Percentiles rank a stretch among this genome's conserved stretches.
Evolutionary conservation across 2,113 vertebrate species (phyloP).

Genomic region (Eurystomus gularis): DNA sequence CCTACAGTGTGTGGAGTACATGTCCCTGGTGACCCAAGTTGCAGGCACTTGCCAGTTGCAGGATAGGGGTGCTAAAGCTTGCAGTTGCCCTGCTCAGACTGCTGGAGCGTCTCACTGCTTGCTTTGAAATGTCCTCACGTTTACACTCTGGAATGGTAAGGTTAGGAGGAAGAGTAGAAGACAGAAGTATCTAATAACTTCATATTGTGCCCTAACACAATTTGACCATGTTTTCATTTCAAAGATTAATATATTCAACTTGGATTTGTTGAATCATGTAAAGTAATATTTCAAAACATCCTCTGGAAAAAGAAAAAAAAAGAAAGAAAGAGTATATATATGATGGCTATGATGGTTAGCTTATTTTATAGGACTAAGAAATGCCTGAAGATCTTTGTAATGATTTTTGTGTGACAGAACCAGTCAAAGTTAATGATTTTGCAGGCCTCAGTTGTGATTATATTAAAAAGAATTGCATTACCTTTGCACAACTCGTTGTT

Average conservation of each 20-base stretch:
- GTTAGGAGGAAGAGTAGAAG: not conserved
- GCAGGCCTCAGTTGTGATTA: not conserved
- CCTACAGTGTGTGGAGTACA: too few relatives aligned
- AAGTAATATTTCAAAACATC: not conserved
- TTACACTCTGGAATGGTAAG: not conserved
- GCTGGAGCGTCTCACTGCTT: not conserved
- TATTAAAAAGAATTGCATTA: conserved; percentile 54
- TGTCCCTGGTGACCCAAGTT: not conserved
- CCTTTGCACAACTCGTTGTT: not conserved
- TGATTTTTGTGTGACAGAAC: conserved; percentile 21
- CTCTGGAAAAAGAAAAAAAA: not conserved
- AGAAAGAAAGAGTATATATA: not conserved
- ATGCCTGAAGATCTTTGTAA: not conserved
- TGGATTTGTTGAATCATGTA: not conserved
- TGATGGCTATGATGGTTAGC: not conserved
- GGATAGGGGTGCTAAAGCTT: not conserved
- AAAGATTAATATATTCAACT: conserved; percentile 25
- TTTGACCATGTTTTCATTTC: conserved; percentile 15
- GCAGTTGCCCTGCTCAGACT: not conserved
- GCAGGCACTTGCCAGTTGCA: not conserved
- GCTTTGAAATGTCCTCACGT: not conserved
- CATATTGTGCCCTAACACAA: not conserved
- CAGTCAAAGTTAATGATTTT: conserved; percentile 36
- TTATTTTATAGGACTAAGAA: conserved; percentile 1
- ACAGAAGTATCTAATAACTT: not conserved